Evolutionary conservation across 2,888 invertebrate genomes (phyloP).

Genomic region (Operophtera brumata): DNA sequence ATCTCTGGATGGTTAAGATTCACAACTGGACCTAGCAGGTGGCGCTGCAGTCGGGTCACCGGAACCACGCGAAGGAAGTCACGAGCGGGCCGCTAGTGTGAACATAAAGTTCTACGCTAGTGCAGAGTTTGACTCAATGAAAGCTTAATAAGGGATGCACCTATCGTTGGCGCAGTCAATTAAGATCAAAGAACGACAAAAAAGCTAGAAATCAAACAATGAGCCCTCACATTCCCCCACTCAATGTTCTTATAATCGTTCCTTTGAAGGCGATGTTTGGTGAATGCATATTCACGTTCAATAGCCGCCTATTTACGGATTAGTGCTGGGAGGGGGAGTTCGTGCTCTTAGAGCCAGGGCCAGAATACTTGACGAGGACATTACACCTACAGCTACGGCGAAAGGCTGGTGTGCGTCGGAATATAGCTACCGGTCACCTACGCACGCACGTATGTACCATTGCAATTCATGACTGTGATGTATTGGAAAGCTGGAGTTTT

Average conservation of each 20-base stretch:
- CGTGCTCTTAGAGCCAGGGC: slow-evolving; percentile 34
- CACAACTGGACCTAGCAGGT: too few relatives aligned
- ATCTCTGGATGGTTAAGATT: too few relatives aligned
- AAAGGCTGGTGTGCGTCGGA: not conserved
- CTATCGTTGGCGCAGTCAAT: slow-evolving; percentile 9
- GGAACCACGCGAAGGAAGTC: too few relatives aligned
- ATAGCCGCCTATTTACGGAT: slow-evolving; percentile 30
- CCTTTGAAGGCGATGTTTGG: slow-evolving; percentile 32
- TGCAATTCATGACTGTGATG: too few relatives aligned
- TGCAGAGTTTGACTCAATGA: too few relatives aligned
- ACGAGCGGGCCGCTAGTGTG: too few relatives aligned
- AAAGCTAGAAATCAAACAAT: slow-evolving; percentile 30
- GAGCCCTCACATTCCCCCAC: slow-evolving; percentile 20
- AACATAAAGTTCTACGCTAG: too few relatives aligned
- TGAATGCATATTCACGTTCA: slow-evolving; percentile 34
- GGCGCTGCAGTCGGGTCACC: too few relatives aligned
- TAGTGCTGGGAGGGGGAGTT: slow-evolving; percentile 26
- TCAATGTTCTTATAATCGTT: slow-evolving; percentile 30
- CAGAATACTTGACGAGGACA: slow-evolving; percentile 39
- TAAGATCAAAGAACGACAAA: slow-evolving; percentile 24
- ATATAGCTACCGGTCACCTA: not conserved
- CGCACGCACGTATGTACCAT: not conserved
- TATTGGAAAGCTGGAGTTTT: too few relatives aligned
- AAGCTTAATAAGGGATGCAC: not conserved
- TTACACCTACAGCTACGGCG: slow-evolving; percentile 22